These are phyloP conservation scores for Puma concolor DNA, from an alignment of 2,113 vertebrate genomes.

Conservation along the genomic window DNA sequence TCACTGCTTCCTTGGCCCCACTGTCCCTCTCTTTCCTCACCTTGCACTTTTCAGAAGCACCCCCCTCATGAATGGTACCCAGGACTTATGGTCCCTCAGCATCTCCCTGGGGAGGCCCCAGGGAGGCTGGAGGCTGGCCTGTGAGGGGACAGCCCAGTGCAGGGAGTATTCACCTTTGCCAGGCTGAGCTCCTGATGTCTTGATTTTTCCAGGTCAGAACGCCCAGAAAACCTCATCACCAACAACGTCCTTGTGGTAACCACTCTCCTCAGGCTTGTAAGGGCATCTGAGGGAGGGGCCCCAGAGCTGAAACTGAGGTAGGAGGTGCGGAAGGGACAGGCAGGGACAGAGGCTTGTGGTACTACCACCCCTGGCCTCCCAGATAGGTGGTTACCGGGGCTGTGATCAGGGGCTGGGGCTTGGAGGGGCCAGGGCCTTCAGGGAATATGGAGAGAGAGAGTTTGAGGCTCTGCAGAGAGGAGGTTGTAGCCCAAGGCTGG, in stretches of 20 bases:
- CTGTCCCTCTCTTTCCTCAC: neutral
- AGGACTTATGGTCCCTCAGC: neutral
- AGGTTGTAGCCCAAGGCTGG: neutral
- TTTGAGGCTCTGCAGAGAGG: neutral
- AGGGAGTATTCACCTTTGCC: neutral
- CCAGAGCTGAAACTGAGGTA: neutral
- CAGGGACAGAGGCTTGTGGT: neutral
- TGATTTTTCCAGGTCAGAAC: constrained; percentile 82
- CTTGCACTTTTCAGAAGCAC: neutral
- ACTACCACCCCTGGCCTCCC: neutral
- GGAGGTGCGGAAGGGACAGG: neutral
- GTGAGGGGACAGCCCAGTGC: neutral
- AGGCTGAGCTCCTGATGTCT: neutral
- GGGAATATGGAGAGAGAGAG: neutral
- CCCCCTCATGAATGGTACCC: too few relatives aligned
- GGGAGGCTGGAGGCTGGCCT: accelerated
- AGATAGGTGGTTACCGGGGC: neutral
- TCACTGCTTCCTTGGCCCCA: neutral
- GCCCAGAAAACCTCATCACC: constrained; percentile 85
- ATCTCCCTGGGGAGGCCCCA: neutral
- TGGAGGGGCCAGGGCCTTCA: neutral
- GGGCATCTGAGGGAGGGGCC: neutral
- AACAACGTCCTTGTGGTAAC: constrained; percentile 88
- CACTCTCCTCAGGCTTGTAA: neutral
- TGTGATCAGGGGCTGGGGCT: neutral